Base-by-base conservation (phyloP, 2,113 vertebrate species). In the Panurus biarmicus region DNA sequence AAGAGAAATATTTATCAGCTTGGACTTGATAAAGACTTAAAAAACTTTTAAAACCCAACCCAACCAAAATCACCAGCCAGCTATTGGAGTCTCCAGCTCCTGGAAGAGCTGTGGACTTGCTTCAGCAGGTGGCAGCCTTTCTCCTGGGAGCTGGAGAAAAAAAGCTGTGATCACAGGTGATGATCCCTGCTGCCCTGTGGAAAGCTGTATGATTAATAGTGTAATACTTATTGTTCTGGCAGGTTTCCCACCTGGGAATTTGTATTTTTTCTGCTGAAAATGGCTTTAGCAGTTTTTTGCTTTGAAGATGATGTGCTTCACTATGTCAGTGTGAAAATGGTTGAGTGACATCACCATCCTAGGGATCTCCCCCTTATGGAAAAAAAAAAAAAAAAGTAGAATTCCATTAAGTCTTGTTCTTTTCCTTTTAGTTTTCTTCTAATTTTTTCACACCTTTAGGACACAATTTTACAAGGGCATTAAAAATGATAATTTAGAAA, bases 91-190 rank as follows among this genome's bases (percentile, higher is more conserved):
- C 24, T 70, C 12, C 54, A 73, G 45, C 36, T 86, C 42, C n/a
- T 72, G 56, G 38, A 76, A 35, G 56, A 86, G 13, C 64, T 77
- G 36, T 86, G 65, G 69, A 7, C 35, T 83, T 78, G 61, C 35
- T 65, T 89, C 95, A 89, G 94, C 69, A 95, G 94, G 47, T 97
- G 94, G 96, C 94, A 95, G 87, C 60, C 87, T 95, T 95, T 95
- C 64, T 45, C 53, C n/a, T 83, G 66, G 54, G n/a, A 93, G 38
- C 25, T 58, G 51, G 11, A 69, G 33, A 10, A 12, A 18, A 44
- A 2, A 9, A 16, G 3, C 7, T 4, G 3, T 24, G 33, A 35
- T 36, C 40, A 31, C 0, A 1, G 35, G 22, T 56, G 36, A 31
- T 65, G 80, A 50, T 48, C 66, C 10, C 23, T 35, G 22, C 38